Conservation (phyloP, 1,140 invertebrate species). For the Eueides isabella region DNA sequence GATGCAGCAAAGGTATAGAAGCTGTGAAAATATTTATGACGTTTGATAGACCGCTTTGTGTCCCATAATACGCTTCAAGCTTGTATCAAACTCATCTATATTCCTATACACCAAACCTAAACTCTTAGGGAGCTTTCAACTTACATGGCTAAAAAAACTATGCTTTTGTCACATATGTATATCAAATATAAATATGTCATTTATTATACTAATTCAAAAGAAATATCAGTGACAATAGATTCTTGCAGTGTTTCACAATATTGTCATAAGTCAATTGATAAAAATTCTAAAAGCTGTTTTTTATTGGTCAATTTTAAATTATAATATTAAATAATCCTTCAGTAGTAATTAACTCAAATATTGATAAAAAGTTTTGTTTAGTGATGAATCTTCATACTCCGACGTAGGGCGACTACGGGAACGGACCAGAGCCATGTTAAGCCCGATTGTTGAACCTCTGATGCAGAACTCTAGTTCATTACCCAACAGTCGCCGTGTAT, state of each 20-base stretch:
- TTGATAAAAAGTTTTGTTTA: constrained; percentile 25
- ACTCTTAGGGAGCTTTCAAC: neutral
- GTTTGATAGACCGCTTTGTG: constrained; percentile 75
- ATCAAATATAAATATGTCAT: neutral
- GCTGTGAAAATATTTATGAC: constrained; percentile 76
- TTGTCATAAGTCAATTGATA: no score
- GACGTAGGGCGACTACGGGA: constrained; percentile 65
- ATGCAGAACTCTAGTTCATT: constrained; percentile 61
- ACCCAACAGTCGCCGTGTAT: constrained; percentile 66
- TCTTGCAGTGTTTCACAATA: no score
- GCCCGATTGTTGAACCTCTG: constrained; percentile 55
- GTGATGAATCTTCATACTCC: constrained; percentile 74
- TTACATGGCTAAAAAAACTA: neutral
- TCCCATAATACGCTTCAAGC: constrained; percentile 37
- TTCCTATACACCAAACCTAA: constrained; percentile 18
- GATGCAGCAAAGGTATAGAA: constrained; percentile 47
- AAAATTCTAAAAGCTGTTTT: no score
- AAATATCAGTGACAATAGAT: neutral
- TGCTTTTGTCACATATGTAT: neutral
- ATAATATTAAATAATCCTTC: no score
- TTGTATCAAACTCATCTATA: constrained; percentile 20
- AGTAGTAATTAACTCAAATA: neutral
- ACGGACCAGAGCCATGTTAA: constrained; percentile 64
- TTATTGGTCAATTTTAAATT: no score
- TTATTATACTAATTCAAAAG: neutral